Evolutionary conservation across 1,140 invertebrate genomes (phyloP).

Genomic region (Whitmania pigra): DNA sequence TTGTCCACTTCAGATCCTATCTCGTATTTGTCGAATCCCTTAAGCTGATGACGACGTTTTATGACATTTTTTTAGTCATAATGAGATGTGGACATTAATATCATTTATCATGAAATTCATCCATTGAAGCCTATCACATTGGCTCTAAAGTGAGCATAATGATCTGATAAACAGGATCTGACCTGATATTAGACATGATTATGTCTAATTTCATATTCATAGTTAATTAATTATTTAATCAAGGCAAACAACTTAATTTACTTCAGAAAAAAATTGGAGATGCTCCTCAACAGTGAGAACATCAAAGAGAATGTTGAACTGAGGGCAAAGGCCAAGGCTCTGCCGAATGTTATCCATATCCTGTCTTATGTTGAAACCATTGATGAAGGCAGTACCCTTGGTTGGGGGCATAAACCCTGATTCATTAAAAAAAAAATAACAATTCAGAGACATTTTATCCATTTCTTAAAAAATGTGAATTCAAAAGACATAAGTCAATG

Average conservation of each 20-base stretch:
- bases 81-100: not conserved
- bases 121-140: too few species aligned
- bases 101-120: too few species aligned
- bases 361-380: slow-evolving; percentile 52
- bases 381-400: slow-evolving; percentile 54
- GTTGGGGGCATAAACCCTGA: slow-evolving; percentile 58
- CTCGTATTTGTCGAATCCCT: not conserved
- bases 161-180: too few species aligned
- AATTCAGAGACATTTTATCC: too few species aligned
- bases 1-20: not conserved
- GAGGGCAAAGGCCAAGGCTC: slow-evolving; percentile 75
- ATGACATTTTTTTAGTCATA: not conserved
- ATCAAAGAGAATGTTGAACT: slow-evolving; percentile 84
- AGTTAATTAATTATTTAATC: too few species aligned
- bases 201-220: too few species aligned
- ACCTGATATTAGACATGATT: too few species aligned
- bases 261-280: slow-evolving; percentile 64
- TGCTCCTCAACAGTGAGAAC: slow-evolving; percentile 81
- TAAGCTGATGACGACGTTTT: slow-evolving; percentile 10
- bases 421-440: too few species aligned
- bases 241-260: slow-evolving; percentile 19
- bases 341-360: slow-evolving; percentile 49
- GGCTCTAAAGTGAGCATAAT: too few species aligned
- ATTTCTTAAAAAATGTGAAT: too few species aligned
- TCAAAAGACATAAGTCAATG: too few species aligned